Evolutionary conservation across 2,113 vertebrate species (phyloP).

Genomic region (Dolichallabes microphthalmus): DNA sequence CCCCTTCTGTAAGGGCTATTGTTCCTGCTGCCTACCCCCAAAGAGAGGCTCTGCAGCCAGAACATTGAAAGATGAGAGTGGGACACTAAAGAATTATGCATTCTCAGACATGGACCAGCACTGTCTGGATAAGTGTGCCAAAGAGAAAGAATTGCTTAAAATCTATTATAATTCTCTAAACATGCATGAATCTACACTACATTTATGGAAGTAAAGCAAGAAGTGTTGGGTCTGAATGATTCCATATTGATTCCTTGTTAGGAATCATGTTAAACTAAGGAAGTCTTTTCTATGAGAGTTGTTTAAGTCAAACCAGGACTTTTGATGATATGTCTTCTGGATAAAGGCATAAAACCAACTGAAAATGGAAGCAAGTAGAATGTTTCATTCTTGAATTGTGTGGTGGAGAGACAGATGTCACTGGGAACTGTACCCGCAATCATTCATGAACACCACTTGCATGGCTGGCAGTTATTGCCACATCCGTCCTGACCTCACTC

Average conservation of each 20-base stretch:
- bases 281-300: neutral
- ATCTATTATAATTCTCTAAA: neutral
- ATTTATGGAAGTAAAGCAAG: neutral
- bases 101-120: constrained; percentile 59
- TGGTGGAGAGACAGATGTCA: too few species aligned
- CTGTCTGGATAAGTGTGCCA: constrained; percentile 52
- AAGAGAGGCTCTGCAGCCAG: constrained; percentile 58
- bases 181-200: neutral
- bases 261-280: neutral
- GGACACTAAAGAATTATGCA: constrained; percentile 56
- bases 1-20: constrained; percentile 65
- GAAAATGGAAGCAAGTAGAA: too few species aligned
- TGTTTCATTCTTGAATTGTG: too few species aligned
- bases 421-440: too few species aligned
- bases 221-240: neutral
- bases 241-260: neutral
- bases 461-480: too few species aligned
- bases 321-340: too few species aligned
- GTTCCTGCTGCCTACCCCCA: constrained; percentile 57
- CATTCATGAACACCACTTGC: too few species aligned
- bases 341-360: too few species aligned
- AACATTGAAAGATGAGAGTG: constrained; percentile 48
- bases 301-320: too few species aligned
- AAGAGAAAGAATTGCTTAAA: neutral
- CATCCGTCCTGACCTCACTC: too few species aligned